Evolutionary conservation across 2,113 vertebrate species (phyloP), one percentile per base, ranked within the genome.

Genomic region (Lepisosteus oculatus): DNA sequence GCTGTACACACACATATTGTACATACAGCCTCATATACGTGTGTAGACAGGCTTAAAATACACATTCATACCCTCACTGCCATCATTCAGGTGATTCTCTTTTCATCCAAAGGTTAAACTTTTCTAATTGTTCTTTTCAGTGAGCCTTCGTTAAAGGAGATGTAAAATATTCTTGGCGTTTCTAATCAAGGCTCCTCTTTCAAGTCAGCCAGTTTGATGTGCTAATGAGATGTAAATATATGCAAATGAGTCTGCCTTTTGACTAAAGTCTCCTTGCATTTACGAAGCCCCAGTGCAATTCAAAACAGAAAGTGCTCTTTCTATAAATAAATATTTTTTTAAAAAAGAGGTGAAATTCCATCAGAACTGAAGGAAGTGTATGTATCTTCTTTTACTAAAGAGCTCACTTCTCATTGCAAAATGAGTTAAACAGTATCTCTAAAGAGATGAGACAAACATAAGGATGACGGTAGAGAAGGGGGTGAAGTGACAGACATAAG

Each of bases 141-240:
- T 62, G 71, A 66, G 67, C 61, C 57, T 71, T 70, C 67, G 68
- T 75, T 42, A 13, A 54, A 70, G 69, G 41, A 59, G 41, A 42
- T 14, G 3, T 8, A 67, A 69, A 62, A n/a, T 61, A 71, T 69
- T 76, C 72, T 71, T 81, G 77, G 67, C 80, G 75, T 81, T 85
- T 79, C 81, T 85, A 83, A 87, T 88, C 83, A 88, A 83, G 78
- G 78, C 78, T 47, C 75, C 71, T 70, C 79, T 89, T 88, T 88
- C 80, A 87, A 84, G 85, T 87, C 72, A 75, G 79, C 77, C 81
- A 79, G 83, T 89, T 85, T 89, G 86, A 89, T 85, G 83, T 88
- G 86, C 78, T 89, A 89, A 89, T 88, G 29, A 3, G 65, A 89
- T 89, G 89, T 81, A 88, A 84, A 90, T 89, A 0, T 43, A 84